phyloP scores from a whole-genome alignment of 2,797 vertebrate genomes.

The Coranthus polyacanthus region DNA sequence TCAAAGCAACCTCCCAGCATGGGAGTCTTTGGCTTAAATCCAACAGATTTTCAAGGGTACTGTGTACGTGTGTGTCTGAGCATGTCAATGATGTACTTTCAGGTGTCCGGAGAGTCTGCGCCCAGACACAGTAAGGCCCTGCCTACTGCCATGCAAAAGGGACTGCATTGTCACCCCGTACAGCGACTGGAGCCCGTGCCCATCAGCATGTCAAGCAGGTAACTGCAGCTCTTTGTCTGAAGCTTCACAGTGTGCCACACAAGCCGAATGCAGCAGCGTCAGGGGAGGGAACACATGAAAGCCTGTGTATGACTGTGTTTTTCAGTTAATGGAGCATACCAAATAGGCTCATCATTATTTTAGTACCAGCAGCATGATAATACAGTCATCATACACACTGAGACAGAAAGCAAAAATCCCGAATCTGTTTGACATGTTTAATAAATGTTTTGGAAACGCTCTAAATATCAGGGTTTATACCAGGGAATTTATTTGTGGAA shows the following conservation, averaged over 20 bases:
- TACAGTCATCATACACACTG: neutral
- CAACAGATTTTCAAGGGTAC: constrained; percentile 12
- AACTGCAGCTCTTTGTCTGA: constrained; percentile 26
- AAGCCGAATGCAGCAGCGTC: neutral
- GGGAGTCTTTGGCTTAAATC: constrained; percentile 20
- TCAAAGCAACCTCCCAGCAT: constrained; percentile 15
- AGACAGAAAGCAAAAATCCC: neutral
- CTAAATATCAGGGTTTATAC: neutral
- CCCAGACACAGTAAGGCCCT: constrained; percentile 94
- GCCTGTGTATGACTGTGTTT: neutral
- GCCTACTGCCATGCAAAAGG: constrained; percentile 93
- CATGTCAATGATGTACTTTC: constrained; percentile 51
- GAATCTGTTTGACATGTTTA: constrained; percentile 2
- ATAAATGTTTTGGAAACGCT: neutral
- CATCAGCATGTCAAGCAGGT: constrained; percentile 91
- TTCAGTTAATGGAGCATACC: neutral
- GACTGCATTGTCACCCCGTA: constrained; percentile 94
- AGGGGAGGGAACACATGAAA: neutral
- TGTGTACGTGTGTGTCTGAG: constrained; percentile 29
- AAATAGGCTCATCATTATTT: constrained; percentile 25
- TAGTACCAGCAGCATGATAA: constrained; percentile 8
- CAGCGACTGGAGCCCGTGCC: constrained; percentile 94
- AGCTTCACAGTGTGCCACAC: neutral
- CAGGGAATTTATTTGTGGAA: neutral
- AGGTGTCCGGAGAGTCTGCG: constrained; percentile 96